Evolutionary conservation across 2,888 invertebrate species (phyloP).

Genomic region (Melinopterus prodromus): DNA sequence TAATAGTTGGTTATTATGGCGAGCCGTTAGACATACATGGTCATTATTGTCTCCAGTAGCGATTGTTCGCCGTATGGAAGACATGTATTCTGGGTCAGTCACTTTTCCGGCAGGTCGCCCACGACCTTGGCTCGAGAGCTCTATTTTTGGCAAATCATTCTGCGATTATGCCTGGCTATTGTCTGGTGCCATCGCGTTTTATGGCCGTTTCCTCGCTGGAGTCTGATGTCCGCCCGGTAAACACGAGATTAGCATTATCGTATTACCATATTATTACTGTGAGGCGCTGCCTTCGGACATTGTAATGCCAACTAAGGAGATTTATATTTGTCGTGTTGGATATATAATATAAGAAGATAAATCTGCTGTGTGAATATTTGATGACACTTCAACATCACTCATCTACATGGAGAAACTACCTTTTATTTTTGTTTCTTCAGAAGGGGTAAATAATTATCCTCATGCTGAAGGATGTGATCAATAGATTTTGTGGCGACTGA

Average conservation of each 20-base stretch:
- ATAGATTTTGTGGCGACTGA: too few species aligned
- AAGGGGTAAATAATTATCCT: too few species aligned
- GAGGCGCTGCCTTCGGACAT: background rate
- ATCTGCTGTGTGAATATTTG: background rate
- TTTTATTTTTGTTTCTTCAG: too few species aligned
- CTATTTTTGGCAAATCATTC: background rate
- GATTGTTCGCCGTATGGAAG: background rate
- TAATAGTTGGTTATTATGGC: background rate
- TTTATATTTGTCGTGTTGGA: background rate
- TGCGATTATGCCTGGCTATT: background rate
- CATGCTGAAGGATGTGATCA: background rate
- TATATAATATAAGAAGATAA: background rate
- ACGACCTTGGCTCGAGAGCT: background rate
- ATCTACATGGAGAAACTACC: background rate
- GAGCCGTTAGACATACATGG: background rate
- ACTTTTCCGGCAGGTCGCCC: background rate
- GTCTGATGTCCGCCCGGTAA: background rate
- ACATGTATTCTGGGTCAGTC: background rate
- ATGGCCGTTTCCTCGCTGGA: background rate
- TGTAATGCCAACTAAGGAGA: background rate
- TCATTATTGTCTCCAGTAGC: background rate
- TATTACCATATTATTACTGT: background rate
- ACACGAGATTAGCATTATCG: conserved; percentile 4
- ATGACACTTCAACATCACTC: background rate
- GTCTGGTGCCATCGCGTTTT: background rate